phyloP scores from a whole-genome alignment of 2,888 invertebrate genomes.

The Diaperis boleti region DNA sequence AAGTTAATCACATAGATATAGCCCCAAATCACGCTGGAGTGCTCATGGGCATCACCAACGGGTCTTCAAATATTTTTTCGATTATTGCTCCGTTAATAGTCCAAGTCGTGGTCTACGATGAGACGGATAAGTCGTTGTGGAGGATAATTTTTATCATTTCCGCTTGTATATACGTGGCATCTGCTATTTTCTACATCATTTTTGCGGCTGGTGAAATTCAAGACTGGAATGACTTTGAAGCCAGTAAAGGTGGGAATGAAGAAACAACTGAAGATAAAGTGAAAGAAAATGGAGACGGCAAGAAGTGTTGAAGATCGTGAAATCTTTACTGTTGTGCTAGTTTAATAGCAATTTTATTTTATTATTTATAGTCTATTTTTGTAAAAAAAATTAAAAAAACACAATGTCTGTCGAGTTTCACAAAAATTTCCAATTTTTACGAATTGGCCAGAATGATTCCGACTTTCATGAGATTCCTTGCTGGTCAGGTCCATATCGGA shows the following conservation, averaged over 20 bases:
- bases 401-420: too few relatives aligned
- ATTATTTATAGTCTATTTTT: too few relatives aligned
- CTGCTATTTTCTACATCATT: constrained; percentile 77
- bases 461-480: too few relatives aligned
- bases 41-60: constrained; percentile 88
- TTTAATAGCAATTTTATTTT: background rate
- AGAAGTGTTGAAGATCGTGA: background rate
- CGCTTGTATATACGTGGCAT: constrained; percentile 76
- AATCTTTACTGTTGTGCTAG: background rate
- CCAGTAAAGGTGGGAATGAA: background rate
- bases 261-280: background rate
- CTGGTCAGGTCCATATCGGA: too few relatives aligned
- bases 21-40: constrained; percentile 88
- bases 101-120: constrained; percentile 35
- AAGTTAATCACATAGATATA: constrained; percentile 85
- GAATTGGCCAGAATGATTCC: too few relatives aligned
- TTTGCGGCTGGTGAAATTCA: constrained; percentile 78
- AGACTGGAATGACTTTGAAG: constrained; percentile 69
- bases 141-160: constrained; percentile 81
- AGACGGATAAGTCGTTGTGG: constrained; percentile 77
- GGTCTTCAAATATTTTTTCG: constrained; percentile 80
- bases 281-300: background rate
- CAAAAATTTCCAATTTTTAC: too few relatives aligned
- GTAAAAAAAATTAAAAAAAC: too few relatives aligned
- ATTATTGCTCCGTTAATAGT: constrained; percentile 36